Evolutionary conservation across 2,113 vertebrate species (phyloP).

Genomic region (Stegostoma tigrinum): DNA sequence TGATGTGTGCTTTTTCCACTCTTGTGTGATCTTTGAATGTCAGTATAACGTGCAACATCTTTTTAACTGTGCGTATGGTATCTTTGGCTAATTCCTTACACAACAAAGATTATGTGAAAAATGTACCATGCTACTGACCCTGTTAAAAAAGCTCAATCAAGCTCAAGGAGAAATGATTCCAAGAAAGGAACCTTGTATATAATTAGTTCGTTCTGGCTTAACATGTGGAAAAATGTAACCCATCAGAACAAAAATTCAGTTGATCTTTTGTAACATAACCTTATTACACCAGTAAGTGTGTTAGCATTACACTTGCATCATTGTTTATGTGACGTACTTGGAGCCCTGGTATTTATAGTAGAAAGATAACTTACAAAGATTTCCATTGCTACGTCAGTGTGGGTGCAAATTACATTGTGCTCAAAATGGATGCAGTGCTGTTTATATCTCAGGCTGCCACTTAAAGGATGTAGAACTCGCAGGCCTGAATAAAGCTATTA

Average conservation of each 20-base stretch:
- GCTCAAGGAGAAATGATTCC: background rate
- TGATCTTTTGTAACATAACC: slow-evolving; percentile 2
- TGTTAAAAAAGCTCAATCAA: background rate
- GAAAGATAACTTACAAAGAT: background rate
- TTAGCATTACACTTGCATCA: background rate
- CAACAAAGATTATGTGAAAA: background rate
- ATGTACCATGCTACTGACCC: background rate
- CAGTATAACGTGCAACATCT: no score
- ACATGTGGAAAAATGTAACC: slow-evolving; percentile 7
- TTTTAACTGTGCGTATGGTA: no score
- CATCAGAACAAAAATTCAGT: background rate
- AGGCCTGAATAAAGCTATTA: background rate
- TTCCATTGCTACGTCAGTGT: background rate
- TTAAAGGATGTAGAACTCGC: background rate
- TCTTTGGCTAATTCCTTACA: no score
- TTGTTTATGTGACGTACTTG: background rate
- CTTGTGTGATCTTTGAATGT: no score
- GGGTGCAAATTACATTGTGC: background rate
- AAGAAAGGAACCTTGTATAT: background rate
- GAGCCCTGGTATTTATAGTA: slow-evolving; percentile 3
- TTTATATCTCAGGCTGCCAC: background rate
- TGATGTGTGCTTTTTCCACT: no score
- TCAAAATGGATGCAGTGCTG: background rate
- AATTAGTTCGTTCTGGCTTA: background rate
- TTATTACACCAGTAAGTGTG: background rate